Base-by-base conservation (phyloP, 2,113 vertebrate genomes). In the Globicephala melas region DNA sequence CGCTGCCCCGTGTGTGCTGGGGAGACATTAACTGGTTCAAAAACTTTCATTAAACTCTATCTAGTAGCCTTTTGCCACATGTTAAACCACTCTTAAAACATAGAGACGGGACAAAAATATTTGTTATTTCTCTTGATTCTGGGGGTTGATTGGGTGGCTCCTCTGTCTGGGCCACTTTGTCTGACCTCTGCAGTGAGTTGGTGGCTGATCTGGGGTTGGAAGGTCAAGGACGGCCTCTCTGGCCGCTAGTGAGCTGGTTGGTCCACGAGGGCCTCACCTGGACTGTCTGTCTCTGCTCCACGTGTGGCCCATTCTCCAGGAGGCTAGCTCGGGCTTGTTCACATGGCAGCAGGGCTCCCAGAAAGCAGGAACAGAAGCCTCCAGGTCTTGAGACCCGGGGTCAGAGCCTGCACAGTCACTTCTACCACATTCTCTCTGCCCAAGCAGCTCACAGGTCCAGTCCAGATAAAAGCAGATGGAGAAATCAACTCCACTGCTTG, bases 221-320 rank as follows among this genome's bases (percentile, higher is more conserved):
- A 47, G 41, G 14, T 50, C 14, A 3, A 82, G n/a, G 33, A 41
- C 11, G 33, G 62, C 28, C 53, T 77, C 36, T 4, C 26, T 14
- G 25, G 55, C 6, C 11, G 3, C 41, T 7, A 23, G n/a, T 31
- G 68, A 81, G 58, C 58, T 44, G n/a, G 23, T 25, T n/a, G 50
- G 71, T 41, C 33, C 21, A 14, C 14, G 55, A 36, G 44, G 55
- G 33, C 21, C 65, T 67, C 36, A 18, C 79, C 23, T 33, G 79
- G 82, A 5, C 53, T 18, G 55, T 50, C 6, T 6, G 25, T 8
- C 85, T 81, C 41, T 9, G 21, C 28, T 63, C 11, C 14, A 15
- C 0, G 0, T 0, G 31, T 2, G 1, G 1, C n/a, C 47, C 7
- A 0, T 5, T 44, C 36, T 60, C 53, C 53, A 20, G 33, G n/a